phyloP scores from a whole-genome alignment of 2,888 invertebrate genomes.

The Caenorhabditis japonica region DNA sequence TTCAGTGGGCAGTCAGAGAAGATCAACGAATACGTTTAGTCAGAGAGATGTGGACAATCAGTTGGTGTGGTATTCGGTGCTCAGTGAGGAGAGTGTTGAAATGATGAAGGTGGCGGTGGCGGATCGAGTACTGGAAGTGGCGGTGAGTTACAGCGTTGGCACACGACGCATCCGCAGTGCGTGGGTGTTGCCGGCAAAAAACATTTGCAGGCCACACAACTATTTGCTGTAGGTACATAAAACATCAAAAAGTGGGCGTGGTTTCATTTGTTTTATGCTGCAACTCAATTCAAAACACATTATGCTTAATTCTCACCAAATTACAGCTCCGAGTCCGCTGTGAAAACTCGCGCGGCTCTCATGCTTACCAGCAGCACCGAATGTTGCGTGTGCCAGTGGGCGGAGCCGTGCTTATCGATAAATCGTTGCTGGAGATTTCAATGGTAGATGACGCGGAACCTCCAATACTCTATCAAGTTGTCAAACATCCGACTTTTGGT shows the following conservation, averaged over 20 bases:
- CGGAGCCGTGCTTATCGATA: constrained; percentile 58
- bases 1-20: constrained; percentile 25
- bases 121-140: constrained; percentile 42
- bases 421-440: constrained; percentile 18
- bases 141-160: constrained; percentile 4
- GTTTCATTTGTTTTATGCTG: too few species aligned
- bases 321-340: constrained; percentile 32
- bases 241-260: too few species aligned
- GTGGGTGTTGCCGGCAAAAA: too few species aligned
- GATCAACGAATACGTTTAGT: constrained; percentile 51
- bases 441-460: constrained; percentile 35
- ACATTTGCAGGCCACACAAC: too few species aligned
- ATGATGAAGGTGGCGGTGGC: constrained; percentile 52
- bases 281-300: too few species aligned
- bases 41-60: constrained; percentile 50
- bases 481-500: constrained; percentile 36
- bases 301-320: neutral
- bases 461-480: constrained; percentile 42
- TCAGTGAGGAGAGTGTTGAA: constrained; percentile 40
- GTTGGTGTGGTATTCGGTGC: constrained; percentile 45
- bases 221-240: too few species aligned
- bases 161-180: neutral
- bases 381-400: constrained; percentile 54
- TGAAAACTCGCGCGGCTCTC: constrained; percentile 24
- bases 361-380: constrained; percentile 33